These are phyloP conservation scores for Idaea biselata DNA, from an alignment of 2,888 invertebrate species.

Conservation along the genomic window DNA sequence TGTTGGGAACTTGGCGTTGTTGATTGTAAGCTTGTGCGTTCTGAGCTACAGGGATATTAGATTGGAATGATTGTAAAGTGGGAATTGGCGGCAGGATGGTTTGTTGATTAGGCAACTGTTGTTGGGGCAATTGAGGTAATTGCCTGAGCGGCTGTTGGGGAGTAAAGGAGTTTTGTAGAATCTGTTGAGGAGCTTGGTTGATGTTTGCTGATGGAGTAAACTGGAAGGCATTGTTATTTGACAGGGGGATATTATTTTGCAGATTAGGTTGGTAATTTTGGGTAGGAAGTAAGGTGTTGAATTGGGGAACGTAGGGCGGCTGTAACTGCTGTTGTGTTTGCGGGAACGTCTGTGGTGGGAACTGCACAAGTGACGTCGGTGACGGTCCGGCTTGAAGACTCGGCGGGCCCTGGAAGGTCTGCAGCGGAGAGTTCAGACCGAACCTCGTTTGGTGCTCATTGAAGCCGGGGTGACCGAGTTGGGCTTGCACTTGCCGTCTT, in stretches of 20 bases:
- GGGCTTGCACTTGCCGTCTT: constrained; percentile 63
- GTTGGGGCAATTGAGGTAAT: constrained; percentile 49
- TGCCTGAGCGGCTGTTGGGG: constrained; percentile 52
- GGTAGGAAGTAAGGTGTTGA: constrained; percentile 55
- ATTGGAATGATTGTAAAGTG: constrained; percentile 62
- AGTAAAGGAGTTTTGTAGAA: constrained; percentile 50
- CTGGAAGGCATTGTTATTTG: constrained; percentile 53
- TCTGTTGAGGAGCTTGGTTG: constrained; percentile 34
- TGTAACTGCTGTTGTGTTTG: constrained; percentile 37
- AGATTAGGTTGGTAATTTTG: constrained; percentile 51
- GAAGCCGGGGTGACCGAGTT: constrained; percentile 64
- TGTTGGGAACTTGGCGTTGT: constrained; percentile 28
- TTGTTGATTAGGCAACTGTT: constrained; percentile 50
- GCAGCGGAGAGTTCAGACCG: constrained; percentile 66
- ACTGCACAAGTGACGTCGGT: constrained; percentile 59
- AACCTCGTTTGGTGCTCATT: constrained; percentile 74
- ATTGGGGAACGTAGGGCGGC: constrained; percentile 64
- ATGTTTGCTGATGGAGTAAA: constrained; percentile 50
- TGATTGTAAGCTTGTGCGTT: constrained; percentile 51
- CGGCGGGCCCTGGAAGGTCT: constrained; percentile 60
- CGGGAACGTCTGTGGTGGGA: constrained; percentile 48
- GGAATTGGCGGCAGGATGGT: constrained; percentile 46
- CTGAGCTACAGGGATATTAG: constrained; percentile 51
- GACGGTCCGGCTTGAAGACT: constrained; percentile 51
- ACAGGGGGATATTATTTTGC: constrained; percentile 44